These are phyloP conservation scores for Halcyon leucocephala DNA, from an alignment of 2,797 vertebrate species.

Conservation along the genomic window DNA sequence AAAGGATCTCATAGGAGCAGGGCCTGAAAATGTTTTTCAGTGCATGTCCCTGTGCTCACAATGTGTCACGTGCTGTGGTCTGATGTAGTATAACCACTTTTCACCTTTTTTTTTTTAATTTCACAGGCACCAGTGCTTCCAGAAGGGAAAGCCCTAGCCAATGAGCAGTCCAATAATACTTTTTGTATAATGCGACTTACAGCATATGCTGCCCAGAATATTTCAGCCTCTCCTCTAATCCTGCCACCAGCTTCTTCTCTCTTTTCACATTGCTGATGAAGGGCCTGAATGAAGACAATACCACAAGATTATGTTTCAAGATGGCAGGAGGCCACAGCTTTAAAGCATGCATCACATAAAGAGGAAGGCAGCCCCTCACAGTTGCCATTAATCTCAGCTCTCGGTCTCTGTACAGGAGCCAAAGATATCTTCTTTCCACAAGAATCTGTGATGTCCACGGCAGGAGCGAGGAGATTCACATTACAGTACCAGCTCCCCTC, in stretches of 20 bases:
- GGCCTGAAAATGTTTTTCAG: slow-evolving; percentile 39
- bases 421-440: slow-evolving; percentile 56
- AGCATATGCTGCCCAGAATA: slow-evolving; percentile 63
- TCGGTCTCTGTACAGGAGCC: slow-evolving; percentile 50
- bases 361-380: slow-evolving; percentile 36
- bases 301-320: slow-evolving; percentile 54
- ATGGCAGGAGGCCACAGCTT: slow-evolving; percentile 64
- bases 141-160: slow-evolving; percentile 29
- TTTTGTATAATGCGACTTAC: slow-evolving; percentile 48
- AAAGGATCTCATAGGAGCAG: slow-evolving; percentile 1
- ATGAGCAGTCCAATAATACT: not conserved
- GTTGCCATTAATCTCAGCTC: slow-evolving; percentile 61
- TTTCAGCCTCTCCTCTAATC: slow-evolving; percentile 66
- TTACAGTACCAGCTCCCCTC: not conserved
- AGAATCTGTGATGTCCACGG: not conserved
- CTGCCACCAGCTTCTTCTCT: slow-evolving; percentile 65
- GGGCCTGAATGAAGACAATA: slow-evolving; percentile 60
- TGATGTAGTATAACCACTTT: slow-evolving; percentile 1
- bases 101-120: slow-evolving; percentile 39
- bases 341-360: slow-evolving; percentile 36
- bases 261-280: slow-evolving; percentile 56
- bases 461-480: not conserved
- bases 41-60: slow-evolving; percentile 12
- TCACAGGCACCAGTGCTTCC: slow-evolving; percentile 2
- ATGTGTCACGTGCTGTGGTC: not conserved